Evolutionary conservation across 2,797 vertebrate genomes (phyloP), one percentile per base, ranked within the genome.

Genomic region (Sphenodon punctatus): DNA sequence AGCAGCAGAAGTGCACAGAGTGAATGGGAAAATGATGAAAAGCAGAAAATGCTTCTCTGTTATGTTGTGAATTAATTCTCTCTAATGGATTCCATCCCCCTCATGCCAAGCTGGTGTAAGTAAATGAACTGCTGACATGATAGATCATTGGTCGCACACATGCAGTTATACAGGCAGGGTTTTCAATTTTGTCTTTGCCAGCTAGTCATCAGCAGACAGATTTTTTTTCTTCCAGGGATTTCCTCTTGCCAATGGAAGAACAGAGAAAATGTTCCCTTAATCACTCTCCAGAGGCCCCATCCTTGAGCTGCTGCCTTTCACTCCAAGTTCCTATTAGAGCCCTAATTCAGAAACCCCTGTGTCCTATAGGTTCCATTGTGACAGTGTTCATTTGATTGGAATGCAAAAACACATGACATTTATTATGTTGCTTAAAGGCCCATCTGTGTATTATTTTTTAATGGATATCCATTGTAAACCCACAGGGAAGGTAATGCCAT

Each of bases 361-460:
- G 63, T 86, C 63, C 80, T 89, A 43, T 66, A 88, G 45, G 71
- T 68, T 90, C 78, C 85, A 80, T 73, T 85, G 82, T 91, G 66
- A 86, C 83, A 85, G 67, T 82, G 46, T 86, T 84, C 86, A 67
- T 87, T 61, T 91, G 84, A 91, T 86, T 81, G 76, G 74, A 66
- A 10, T 45, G 23, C 68, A 43, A 92, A 91, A 88, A 73, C 83
- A 75, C 43, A 73, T 48, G 43, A 77, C 89, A 85, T 81, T 85
- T 90, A 71, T 74, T 60, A 12, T 83, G 76, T 88, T 80, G 76
- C 64, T 38, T 43, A 66, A 90, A 90, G 79, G 83, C 66, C 86
- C 90, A 90, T 90, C 89, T 92, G 89, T 84, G 81, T 78, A 86
- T 92, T 89, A 86, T 89, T 92, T 91, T 91, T n/a, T n/a, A 92